Evolutionary conservation across 2,797 vertebrate genomes (phyloP).

Genomic region (Selene dorsalis): DNA sequence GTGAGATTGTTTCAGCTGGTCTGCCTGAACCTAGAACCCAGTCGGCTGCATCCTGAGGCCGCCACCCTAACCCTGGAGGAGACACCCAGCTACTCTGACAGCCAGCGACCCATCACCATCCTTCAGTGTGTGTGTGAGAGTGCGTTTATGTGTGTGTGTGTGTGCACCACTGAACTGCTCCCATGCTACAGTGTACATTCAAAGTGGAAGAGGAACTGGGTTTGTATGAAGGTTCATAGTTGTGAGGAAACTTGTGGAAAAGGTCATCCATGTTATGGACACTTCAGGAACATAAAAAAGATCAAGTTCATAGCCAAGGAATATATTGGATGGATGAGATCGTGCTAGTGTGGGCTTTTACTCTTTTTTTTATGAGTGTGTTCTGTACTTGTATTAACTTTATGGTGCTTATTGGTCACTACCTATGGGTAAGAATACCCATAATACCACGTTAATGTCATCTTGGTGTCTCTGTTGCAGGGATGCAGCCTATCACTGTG

Average conservation of each 20-base stretch:
- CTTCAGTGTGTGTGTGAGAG: constrained; percentile 23
- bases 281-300: constrained; percentile 59
- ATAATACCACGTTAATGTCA: constrained; percentile 43
- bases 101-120: constrained; percentile 23
- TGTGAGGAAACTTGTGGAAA: constrained; percentile 32
- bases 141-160: too few relatives aligned
- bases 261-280: constrained; percentile 38
- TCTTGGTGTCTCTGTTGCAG: constrained; percentile 45
- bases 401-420: constrained; percentile 74
- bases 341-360: constrained; percentile 67
- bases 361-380: constrained; percentile 58
- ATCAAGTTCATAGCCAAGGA: constrained; percentile 67
- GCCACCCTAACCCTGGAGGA: constrained; percentile 34
- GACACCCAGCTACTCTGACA: constrained; percentile 24
- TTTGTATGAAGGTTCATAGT: constrained; percentile 68
- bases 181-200: constrained; percentile 32
- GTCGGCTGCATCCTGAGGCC: constrained; percentile 13
- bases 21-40: constrained; percentile 19
- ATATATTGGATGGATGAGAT: constrained; percentile 49
- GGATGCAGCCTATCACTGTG: constrained; percentile 57
- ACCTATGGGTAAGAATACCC: constrained; percentile 44
- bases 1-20: constrained; percentile 23
- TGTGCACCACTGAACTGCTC: constrained; percentile 28
- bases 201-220: constrained; percentile 35
- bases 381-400: constrained; percentile 72